Percentiles rank a stretch among this genome's conserved stretches.
Evolutionary conservation across 2,113 vertebrate genomes (phyloP).

Genomic region (Megaceryle maxima): DNA sequence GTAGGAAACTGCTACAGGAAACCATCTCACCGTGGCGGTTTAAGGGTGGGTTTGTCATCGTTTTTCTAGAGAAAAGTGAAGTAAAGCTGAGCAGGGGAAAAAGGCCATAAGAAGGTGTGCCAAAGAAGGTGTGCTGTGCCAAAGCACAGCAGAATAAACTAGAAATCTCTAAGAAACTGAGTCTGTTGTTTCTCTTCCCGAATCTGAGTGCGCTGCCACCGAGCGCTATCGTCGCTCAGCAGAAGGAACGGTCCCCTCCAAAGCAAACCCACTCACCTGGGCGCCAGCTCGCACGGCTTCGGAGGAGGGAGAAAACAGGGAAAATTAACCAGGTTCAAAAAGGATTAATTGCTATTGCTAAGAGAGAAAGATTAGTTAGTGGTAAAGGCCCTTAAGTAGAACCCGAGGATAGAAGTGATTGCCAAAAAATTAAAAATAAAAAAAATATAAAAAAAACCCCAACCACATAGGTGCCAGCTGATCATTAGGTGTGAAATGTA

Average conservation of each 20-base stretch:
- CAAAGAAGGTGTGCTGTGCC: too few species aligned
- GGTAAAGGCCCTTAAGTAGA: not conserved
- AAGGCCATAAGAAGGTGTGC: not conserved
- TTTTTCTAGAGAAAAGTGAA: not conserved
- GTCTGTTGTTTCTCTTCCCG: not conserved
- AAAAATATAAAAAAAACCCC: not conserved
- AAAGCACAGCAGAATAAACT: not conserved
- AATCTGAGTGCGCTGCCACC: not conserved
- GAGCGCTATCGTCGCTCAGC: not conserved
- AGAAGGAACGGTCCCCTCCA: not conserved
- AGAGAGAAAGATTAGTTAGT: not conserved
- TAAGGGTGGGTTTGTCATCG: rapidly evolving
- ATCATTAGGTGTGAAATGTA: not conserved
- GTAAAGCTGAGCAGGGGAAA: not conserved
- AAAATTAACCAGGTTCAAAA: not conserved
- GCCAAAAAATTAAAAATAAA: not conserved
- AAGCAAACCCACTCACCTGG: not conserved
- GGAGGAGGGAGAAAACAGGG: not conserved
- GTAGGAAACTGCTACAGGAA: not conserved
- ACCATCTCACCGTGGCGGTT: not conserved
- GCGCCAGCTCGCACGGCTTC: not conserved
- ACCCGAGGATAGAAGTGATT: not conserved
- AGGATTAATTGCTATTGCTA: not conserved
- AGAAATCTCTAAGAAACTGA: not conserved
- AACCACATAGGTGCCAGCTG: not conserved